phyloP scores from a whole-genome alignment of 23 tunicate genomes.

The Trididemnum miniatum region DNA sequence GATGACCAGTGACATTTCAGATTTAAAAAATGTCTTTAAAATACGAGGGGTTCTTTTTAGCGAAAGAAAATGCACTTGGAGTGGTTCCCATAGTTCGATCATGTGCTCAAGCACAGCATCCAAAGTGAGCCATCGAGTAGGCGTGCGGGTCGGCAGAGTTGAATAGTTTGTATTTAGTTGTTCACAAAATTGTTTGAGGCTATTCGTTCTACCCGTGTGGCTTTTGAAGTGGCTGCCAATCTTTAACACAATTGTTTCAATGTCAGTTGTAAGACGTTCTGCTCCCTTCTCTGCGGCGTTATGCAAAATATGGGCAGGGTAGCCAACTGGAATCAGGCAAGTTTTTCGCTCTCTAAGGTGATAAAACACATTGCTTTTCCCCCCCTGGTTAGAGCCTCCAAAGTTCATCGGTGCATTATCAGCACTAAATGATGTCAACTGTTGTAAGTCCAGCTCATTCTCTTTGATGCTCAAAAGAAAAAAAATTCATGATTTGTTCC shows the following conservation, averaged over 20 bases:
- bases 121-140: slow-evolving; percentile 27
- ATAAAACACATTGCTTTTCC: slow-evolving; percentile 39
- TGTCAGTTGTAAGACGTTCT: slow-evolving; percentile 29
- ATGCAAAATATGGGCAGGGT: slow-evolving; percentile 31
- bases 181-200: slow-evolving; percentile 28
- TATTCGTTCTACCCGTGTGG: slow-evolving; percentile 26
- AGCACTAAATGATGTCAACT: slow-evolving; percentile 43
- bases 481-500: slow-evolving; percentile 35
- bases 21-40: slow-evolving; percentile 13
- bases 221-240: slow-evolving; percentile 33
- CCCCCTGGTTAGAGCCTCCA: slow-evolving; percentile 48
- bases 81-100: slow-evolving; percentile 50
- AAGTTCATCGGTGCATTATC: slow-evolving; percentile 57
- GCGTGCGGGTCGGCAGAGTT: slow-evolving; percentile 17
- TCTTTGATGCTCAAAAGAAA: slow-evolving; percentile 1
- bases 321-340: slow-evolving; percentile 33
- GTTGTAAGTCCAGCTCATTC: slow-evolving; percentile 26
- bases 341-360: slow-evolving; percentile 34
- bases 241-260: slow-evolving; percentile 29
- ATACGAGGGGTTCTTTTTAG: slow-evolving; percentile 23
- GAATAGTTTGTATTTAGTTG: slow-evolving; percentile 22
- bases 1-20: background rate
- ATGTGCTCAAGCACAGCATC: slow-evolving; percentile 27
- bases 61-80: slow-evolving; percentile 12
- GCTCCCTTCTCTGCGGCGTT: slow-evolving; percentile 32